Evolutionary conservation across 2,113 vertebrate species (phyloP).

Genomic region (Cariama cristata): DNA sequence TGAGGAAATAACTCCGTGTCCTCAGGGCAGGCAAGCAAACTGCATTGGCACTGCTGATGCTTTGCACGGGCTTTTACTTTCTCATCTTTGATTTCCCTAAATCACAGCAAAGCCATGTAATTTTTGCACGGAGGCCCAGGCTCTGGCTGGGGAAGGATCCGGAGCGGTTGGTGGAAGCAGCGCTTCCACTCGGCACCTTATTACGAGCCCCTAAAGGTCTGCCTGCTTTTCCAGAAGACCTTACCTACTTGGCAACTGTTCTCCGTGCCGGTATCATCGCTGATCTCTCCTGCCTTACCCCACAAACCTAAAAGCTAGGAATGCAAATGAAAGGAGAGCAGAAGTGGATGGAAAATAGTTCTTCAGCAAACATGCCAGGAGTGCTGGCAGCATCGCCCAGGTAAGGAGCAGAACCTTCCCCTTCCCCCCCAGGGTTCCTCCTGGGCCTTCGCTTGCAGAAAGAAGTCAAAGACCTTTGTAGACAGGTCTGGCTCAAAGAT

Average conservation of each 20-base stretch:
- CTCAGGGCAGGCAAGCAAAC: neutral
- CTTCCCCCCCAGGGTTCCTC: neutral
- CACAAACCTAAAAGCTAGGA: fast-evolving
- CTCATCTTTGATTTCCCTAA: neutral
- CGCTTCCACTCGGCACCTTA: neutral
- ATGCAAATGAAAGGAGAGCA: neutral
- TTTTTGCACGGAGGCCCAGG: neutral
- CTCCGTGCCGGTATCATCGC: neutral
- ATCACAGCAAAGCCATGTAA: neutral
- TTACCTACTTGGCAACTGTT: neutral
- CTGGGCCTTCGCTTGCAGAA: neutral
- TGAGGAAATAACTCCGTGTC: neutral
- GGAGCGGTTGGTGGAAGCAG: neutral
- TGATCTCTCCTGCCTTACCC: neutral
- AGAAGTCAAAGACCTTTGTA: neutral
- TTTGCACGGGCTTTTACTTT: neutral
- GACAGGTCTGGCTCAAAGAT: neutral
- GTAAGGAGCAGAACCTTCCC: neutral
- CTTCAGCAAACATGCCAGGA: neutral
- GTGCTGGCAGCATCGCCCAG: neutral
- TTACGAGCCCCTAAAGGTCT: neutral
- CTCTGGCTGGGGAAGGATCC: neutral
- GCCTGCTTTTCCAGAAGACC: neutral
- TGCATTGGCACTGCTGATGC: fast-evolving
- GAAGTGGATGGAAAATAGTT: neutral